These are phyloP conservation scores for Talpa occidentalis DNA, from an alignment of 2,113 vertebrate genomes.

Conservation along the genomic window DNA sequence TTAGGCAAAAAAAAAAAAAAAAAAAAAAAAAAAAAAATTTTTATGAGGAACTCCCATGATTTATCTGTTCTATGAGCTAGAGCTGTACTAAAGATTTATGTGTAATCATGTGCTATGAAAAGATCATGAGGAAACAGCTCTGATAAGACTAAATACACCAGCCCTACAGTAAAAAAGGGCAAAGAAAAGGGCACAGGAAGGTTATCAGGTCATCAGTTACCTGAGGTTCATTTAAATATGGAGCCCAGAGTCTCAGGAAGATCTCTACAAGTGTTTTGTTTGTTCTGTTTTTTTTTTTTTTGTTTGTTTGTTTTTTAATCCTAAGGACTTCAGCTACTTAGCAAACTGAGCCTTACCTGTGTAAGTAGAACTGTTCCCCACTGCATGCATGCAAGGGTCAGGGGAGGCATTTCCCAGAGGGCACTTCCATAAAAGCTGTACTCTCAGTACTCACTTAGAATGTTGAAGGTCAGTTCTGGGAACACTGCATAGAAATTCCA, in stretches of 20 bases:
- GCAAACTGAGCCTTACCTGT: neutral
- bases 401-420: neutral
- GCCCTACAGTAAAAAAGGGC: neutral
- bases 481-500: neutral
- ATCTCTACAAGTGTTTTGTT: neutral
- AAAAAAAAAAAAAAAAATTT: neutral
- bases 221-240: neutral
- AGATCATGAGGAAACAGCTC: neutral
- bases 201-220: neutral
- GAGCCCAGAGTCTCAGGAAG: neutral
- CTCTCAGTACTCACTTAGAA: neutral
- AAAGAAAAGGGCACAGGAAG: neutral
- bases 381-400: neutral
- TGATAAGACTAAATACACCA: neutral
- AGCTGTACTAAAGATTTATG: neutral
- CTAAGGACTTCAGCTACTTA: neutral
- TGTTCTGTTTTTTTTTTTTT: no score
- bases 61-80: neutral
- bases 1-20: neutral
- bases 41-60: neutral
- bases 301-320: no score
- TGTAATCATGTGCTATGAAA: neutral
- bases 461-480: neutral
- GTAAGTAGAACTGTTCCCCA: neutral
- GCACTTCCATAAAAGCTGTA: fast-evolving